A percentile compares a stretch with the other conserved stretches of the same genome.
These are phyloP conservation scores for Petrocephalus microphthalmus DNA, from an alignment of 2,113 vertebrate genomes.

Conservation along the genomic window DNA sequence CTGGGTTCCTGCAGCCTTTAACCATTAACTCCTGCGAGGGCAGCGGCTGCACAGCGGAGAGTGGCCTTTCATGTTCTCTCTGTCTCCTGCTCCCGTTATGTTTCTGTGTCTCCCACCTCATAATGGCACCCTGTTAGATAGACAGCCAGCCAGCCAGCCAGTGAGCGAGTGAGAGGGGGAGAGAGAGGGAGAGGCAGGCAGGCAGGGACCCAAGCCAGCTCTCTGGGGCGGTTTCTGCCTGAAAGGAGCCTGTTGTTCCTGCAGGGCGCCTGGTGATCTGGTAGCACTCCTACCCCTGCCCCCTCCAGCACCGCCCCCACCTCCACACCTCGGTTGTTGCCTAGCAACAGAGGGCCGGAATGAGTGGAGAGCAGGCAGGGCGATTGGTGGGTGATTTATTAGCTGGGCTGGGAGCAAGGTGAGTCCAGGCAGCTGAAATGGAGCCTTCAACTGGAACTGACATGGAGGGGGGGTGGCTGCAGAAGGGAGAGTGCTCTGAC, in stretches of 20 bases:
- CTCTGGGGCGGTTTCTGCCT: constrained; percentile 68
- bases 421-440: constrained; percentile 72
- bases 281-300: constrained; percentile 49
- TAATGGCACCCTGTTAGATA: constrained; percentile 61
- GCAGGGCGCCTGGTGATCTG: constrained; percentile 73
- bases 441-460: constrained; percentile 65
- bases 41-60: constrained; percentile 63
- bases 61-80: constrained; percentile 62
- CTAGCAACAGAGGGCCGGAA: constrained; percentile 79
- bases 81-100: constrained; percentile 36
- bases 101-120: constrained; percentile 36
- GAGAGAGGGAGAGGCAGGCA: constrained; percentile 49
- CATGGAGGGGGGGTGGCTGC: constrained; percentile 36
- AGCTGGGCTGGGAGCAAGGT: constrained; percentile 63
- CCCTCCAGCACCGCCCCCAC: constrained; percentile 44
- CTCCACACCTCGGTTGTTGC: constrained; percentile 65
- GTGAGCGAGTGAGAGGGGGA: constrained; percentile 43
- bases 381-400: constrained; percentile 88
- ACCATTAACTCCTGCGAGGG: constrained; percentile 67
- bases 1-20: constrained; percentile 62
- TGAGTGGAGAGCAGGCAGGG: constrained; percentile 70
- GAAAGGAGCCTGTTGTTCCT: constrained; percentile 75
- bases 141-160: constrained; percentile 19
- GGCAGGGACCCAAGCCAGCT: constrained; percentile 59
- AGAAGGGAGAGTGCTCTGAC: neutral